Evolutionary conservation across 2,113 vertebrate species (phyloP), one percentile per base, ranked within the genome.

Genomic region (Ondatra zibethicus): DNA sequence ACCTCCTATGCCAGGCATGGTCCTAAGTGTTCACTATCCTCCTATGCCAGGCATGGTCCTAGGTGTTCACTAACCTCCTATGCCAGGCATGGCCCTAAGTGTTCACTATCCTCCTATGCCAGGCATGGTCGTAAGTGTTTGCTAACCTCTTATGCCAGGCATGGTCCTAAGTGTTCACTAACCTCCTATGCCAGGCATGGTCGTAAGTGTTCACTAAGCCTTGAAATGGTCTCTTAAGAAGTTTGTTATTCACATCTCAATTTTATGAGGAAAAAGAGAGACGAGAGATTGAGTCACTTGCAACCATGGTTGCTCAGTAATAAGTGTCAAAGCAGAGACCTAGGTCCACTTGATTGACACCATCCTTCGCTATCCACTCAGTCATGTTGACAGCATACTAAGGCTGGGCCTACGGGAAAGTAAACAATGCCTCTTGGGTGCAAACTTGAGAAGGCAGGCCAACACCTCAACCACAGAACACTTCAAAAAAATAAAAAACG

Each of bases 261-360:
- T 61, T 96, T 94, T 91, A 92, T 86, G 50, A 90, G 72, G 66
- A 95, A 92, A 91, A 47, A 61, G 47, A 90, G 39, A 31, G 19
- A 84, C 66, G 8, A 96, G 33, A 95, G 29, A 42, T 47, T 90
- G 91, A 47, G 33, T 65, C 93, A 96, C 65, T 88, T 42, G 80
- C 10, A 94, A 16, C 31, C 0, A 25, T 89, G 8, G 19, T 75
- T 52, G 93, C 29, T 68, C 14, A 78, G 36, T 50, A 68, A 11
- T 63, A 50, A 76, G 42, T 86, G 55, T 50, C 70, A 73, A 89
- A 90, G 63, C 5, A 76, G 73, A 58, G 39, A 89, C 33, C 42
- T 11, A 39, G 65, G 50, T 4, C 45, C 45, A 61, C 42, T 33
- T 7, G 21, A 14, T 33, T 63, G 33, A 19, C 65, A 23, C 73